Conservation (phyloP, 2,797 vertebrate genomes). For the Poeciliopsis gracilis region DNA sequence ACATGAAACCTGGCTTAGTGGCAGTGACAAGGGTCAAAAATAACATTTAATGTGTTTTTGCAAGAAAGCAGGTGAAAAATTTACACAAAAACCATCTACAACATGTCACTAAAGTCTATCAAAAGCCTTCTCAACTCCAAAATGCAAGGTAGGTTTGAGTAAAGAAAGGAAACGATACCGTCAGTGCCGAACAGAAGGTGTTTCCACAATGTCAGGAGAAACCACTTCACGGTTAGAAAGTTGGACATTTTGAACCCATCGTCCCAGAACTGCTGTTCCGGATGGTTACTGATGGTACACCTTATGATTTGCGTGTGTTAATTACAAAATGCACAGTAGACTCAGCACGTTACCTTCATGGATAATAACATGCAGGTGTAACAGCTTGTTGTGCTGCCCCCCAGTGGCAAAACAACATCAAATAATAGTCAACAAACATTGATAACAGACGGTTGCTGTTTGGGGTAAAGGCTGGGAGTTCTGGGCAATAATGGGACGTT, state of each 20-base stretch:
- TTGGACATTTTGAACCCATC: background rate
- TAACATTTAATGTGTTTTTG: background rate
- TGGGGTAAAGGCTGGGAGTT: background rate
- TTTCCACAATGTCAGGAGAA: background rate
- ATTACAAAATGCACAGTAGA: background rate
- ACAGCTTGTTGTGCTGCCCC: constrained; percentile 12
- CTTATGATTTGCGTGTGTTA: background rate
- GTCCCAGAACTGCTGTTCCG: background rate
- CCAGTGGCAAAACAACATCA: constrained; percentile 5
- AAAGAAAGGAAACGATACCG: background rate
- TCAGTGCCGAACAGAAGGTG: background rate
- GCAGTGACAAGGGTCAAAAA: background rate
- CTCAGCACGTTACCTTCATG: background rate
- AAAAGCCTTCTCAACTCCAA: background rate
- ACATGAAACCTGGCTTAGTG: background rate
- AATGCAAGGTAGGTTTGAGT: background rate
- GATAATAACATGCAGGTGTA: too few relatives aligned
- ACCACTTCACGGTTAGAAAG: background rate
- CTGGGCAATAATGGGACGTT: background rate
- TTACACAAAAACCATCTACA: background rate
- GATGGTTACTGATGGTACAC: background rate
- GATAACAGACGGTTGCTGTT: background rate
- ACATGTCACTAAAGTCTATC: background rate
- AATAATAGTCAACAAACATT: background rate
- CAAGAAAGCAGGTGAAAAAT: background rate